These are phyloP conservation scores for Vipera latastei DNA, from an alignment of 2,797 vertebrate species.

Conservation along the genomic window DNA sequence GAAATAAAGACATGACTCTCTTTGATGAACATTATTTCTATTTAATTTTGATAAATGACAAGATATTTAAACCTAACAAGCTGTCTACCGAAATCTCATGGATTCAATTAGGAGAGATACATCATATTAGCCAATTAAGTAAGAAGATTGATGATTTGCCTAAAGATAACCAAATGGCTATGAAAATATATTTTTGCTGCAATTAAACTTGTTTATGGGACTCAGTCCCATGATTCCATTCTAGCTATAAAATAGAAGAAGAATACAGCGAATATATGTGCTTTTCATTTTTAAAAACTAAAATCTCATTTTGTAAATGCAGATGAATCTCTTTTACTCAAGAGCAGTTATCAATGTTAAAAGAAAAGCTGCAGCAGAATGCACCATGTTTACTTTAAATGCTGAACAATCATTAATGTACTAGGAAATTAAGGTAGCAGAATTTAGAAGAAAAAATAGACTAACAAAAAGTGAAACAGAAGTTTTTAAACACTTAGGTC, in stretches of 20 bases:
- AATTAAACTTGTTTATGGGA: not conserved
- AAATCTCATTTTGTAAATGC: not conserved
- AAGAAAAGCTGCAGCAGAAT: not conserved
- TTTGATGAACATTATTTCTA: not conserved
- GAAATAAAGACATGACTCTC: not conserved
- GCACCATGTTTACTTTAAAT: not conserved
- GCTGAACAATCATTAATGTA: not conserved
- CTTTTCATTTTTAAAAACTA: not conserved
- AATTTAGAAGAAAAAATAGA: not conserved
- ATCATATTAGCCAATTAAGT: not conserved
- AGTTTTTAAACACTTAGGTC: not conserved
- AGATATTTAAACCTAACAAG: not conserved
- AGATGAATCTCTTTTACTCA: not conserved
- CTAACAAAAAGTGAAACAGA: not conserved
- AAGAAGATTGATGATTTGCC: not conserved
- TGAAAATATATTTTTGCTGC: not conserved
- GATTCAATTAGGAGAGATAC: not conserved
- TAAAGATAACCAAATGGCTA: not conserved
- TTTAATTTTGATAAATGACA: conserved; percentile 5
- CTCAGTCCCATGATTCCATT: not conserved
- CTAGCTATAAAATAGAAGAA: not conserved
- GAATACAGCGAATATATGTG: not conserved
- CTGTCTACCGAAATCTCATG: not conserved
- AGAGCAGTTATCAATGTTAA: not conserved
- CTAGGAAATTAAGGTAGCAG: not conserved